These are phyloP conservation scores for Drosophila kanapiae DNA, from an alignment of 1,140 invertebrate species.

Conservation along the genomic window DNA sequence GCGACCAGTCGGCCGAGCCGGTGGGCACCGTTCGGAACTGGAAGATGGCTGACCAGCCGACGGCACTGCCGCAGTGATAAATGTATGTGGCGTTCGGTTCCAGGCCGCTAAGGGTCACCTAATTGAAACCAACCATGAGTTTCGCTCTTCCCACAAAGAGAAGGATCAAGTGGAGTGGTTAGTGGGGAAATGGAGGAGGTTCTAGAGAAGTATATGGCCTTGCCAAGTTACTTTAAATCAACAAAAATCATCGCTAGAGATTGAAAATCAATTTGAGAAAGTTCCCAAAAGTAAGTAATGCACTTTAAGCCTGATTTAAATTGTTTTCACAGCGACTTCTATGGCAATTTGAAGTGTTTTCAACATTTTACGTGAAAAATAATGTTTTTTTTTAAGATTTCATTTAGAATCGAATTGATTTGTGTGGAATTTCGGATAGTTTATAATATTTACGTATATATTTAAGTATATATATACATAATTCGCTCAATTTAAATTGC, in stretches of 20 bases:
- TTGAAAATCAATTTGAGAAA: background rate
- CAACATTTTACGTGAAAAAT: background rate
- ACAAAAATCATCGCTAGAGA: too few species aligned
- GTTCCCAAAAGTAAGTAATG: background rate
- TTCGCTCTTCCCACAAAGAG: background rate
- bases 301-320: too few species aligned
- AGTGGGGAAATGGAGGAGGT: too few species aligned
- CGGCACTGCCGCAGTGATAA: conserved; percentile 93
- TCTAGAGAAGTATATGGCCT: background rate
- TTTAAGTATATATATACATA: too few species aligned
- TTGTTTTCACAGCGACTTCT: too few species aligned
- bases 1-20: conserved; percentile 89
- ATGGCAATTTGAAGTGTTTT: too few species aligned
- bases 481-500: background rate
- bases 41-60: conserved; percentile 93
- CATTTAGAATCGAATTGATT: too few species aligned
- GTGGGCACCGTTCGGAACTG: conserved; percentile 90
- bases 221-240: background rate
- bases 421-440: too few species aligned
- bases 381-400: too few species aligned
- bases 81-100: conserved; percentile 89
- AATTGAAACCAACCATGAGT: conserved; percentile 17
- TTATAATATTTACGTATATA: too few species aligned
- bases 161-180: too few species aligned
- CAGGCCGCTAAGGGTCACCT: conserved; percentile 88